Base-by-base conservation (phyloP, 2,888 invertebrate species). In the Ophioninae sp. region DNA sequence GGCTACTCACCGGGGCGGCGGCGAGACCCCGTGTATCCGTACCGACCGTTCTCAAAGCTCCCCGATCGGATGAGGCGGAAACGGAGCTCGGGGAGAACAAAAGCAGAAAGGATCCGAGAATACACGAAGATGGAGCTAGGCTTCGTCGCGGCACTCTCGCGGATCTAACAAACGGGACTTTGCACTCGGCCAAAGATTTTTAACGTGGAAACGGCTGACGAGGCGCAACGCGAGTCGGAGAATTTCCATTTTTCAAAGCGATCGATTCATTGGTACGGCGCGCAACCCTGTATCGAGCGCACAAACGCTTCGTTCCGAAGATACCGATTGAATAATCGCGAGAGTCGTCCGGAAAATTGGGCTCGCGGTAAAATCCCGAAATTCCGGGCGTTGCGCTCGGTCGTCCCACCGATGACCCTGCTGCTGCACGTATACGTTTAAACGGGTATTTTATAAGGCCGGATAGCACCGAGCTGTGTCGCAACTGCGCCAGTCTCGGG, bases 81-180 rank as follows among this genome's bases (percentile, higher is more conserved):
- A 64, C 23, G 51, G 81, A 20, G 67, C 51, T 69, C 58, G 51
- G 63, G 30, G 63, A 77, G 72, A 68, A 77, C 71, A 23, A 63
- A 10, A n/a, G 79, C 41, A 37, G 78, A 69, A 77, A 73, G 75
- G 64, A 67, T 68, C 13, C 59, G 59, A 79, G 84, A 82, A 82
- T 85, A 84, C 84, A 85, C 84, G 84, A 84, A 82, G 81, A 82
- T 82, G 82, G 78, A 80, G 68, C 81, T 73, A 74, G 30, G 73
- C 78, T 77, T 41, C 63, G 61, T 20, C 44, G 51, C 68, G 59
- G 51, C 37, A 56, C 20, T 9, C 30, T 30, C 44, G 59, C 56
- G 44, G 10, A 39, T 30, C 51, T 13, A 5, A 1, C 51, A 51
- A 17, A 51, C 51, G 30, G 30, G 30, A 30, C 30, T 30, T 30